These are phyloP conservation scores for Macroglossus sobrinus DNA, from an alignment of 2,113 vertebrate genomes.

Conservation along the genomic window DNA sequence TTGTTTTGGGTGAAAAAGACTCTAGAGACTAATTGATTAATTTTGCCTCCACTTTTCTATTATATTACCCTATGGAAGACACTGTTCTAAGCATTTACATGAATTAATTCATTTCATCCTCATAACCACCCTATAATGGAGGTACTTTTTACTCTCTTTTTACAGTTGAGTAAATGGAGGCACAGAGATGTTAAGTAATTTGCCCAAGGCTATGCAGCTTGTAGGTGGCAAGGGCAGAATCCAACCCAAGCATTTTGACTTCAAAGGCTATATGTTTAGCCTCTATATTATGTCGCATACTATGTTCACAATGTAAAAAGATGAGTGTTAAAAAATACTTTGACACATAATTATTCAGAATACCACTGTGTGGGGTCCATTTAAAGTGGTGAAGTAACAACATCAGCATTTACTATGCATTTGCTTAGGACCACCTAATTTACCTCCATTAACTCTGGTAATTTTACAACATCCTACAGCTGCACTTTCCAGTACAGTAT, in stretches of 20 bases:
- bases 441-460: background rate
- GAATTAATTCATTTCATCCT: background rate
- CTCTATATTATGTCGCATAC: accelerated
- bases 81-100: background rate
- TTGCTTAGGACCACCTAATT: background rate
- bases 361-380: background rate
- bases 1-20: background rate
- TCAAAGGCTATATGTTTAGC: background rate
- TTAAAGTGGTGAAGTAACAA: background rate
- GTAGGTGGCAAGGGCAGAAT: background rate
- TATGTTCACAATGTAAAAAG: background rate
- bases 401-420: background rate
- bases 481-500: accelerated
- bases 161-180: background rate
- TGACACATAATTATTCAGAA: background rate
- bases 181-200: background rate
- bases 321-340: background rate
- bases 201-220: background rate
- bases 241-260: background rate
- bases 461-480: background rate
- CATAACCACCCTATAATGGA: too few relatives aligned
- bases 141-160: background rate
- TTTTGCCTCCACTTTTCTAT: background rate
- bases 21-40: background rate
- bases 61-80: background rate